phyloP scores from a whole-genome alignment of 2,888 invertebrate species.

The Amaurobius ferox region DNA sequence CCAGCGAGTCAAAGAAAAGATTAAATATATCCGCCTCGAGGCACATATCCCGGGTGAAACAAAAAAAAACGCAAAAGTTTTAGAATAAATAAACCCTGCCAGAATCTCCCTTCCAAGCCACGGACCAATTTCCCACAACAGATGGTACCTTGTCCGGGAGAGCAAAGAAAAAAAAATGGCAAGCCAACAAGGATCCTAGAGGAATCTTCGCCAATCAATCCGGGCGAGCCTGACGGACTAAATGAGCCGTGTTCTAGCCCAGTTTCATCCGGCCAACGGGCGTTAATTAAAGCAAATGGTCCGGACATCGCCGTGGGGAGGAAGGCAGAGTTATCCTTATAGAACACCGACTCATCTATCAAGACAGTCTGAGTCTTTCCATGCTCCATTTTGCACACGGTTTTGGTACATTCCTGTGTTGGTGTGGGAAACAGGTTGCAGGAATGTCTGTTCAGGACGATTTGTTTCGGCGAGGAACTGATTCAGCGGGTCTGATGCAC shows the following conservation, averaged over 20 bases:
- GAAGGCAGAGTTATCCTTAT: conserved; percentile 34
- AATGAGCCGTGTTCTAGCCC: conserved; percentile 48
- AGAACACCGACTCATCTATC: conserved; percentile 63
- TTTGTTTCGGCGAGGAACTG: neutral
- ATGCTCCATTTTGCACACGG: conserved; percentile 9
- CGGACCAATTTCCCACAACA: conserved; percentile 63
- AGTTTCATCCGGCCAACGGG: conserved; percentile 48
- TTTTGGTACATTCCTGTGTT: neutral
- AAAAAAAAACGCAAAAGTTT: conserved; percentile 40
- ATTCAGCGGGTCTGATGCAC: neutral
- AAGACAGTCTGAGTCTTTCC: conserved; percentile 24
- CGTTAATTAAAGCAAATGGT: conserved; percentile 71
- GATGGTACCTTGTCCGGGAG: conserved; percentile 53
- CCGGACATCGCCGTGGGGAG: conserved; percentile 32
- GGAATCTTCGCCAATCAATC: conserved; percentile 63
- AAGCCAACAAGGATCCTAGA: conserved; percentile 40
- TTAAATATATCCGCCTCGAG: neutral
- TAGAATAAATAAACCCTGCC: conserved; percentile 62
- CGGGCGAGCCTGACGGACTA: conserved; percentile 46
- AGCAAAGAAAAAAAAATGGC: conserved; percentile 24
- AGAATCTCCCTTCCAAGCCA: conserved; percentile 46
- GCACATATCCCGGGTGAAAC: neutral
- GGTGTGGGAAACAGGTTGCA: conserved; percentile 31
- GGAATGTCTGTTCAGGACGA: conserved; percentile 19
- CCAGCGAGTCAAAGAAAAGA: neutral